Base-by-base conservation (phyloP, 35 echinoderm and acorn worm species). In the Heliocidaris erythrogramma region DNA sequence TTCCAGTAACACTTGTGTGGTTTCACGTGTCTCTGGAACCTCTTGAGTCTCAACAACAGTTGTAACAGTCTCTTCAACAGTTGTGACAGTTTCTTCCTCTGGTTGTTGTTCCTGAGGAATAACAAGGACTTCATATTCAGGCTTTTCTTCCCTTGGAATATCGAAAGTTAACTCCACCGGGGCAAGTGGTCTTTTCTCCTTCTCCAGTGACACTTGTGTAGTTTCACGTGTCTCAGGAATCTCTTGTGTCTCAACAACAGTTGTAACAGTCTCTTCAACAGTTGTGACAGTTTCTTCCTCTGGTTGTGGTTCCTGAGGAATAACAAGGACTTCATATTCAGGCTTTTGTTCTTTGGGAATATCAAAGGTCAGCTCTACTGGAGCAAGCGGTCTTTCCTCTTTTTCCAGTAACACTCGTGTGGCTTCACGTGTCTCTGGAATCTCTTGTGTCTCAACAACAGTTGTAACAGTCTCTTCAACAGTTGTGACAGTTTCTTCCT, bases 291-390 rank as follows among this genome's bases (percentile, higher is more conserved):
- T 48, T 88, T 96, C 92, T 53, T 94, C 69, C 6, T 85, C 94
- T 48, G 42, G 48, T 12, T 89, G 87, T 48, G 1, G 9, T 89
- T 89, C 87, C 9, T 89, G 87, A 24, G 69, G 48, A 32, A 92
- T 30, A 29, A 92, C 91, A 50, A 50, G 50, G 11, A 92, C 91
- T 30, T 92, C 91, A 92, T 52, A 92, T 59, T 92, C 91, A 21
- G 60, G 91, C 8, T 94, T 18, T 89, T 89, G 13, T 60, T 96
- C 95, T 95, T 96, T 92, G 14, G 90, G 94, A 27, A 97, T 94
- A 96, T 96, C 96, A 59, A 97, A 48, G 13, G 93, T 95, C 21
- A 97, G 52, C 85, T 97, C 96, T 85, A 97, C 48, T 13, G 96
- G 94, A 5, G 92, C 60, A 85, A 97, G 59, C 0, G 96, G 96